Evolutionary conservation across 1,140 invertebrate species (phyloP).

Genomic region (Anastatus disparis): DNA sequence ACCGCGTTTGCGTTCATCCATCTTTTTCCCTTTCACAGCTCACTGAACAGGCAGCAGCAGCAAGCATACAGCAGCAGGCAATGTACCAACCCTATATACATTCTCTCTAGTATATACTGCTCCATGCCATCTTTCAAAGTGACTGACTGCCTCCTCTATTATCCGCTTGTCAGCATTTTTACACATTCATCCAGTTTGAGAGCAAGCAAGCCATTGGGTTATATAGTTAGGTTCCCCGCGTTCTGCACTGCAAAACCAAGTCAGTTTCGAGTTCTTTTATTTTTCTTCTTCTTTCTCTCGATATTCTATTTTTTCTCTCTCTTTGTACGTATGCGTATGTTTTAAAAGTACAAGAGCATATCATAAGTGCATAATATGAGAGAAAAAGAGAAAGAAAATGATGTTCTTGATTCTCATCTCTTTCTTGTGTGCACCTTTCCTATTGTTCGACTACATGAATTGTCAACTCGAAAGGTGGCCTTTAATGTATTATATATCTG

Average conservation of each 20-base stretch:
- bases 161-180: slow-evolving; percentile 69
- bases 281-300: neutral
- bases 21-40: slow-evolving; percentile 68
- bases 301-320: neutral
- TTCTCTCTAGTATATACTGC: no score
- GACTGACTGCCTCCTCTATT: slow-evolving; percentile 68
- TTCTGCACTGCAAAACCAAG: no score
- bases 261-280: no score
- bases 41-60: slow-evolving; percentile 53
- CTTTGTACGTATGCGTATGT: no score
- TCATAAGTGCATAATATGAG: neutral
- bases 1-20: slow-evolving; percentile 66
- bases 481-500: no score
- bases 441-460: slow-evolving; percentile 18
- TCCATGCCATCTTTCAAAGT: slow-evolving; percentile 66
- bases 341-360: neutral
- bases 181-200: slow-evolving; percentile 64
- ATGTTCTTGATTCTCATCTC: no score
- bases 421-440: slow-evolving; percentile 7
- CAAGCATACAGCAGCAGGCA: neutral
- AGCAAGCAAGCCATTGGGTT: slow-evolving; percentile 28
- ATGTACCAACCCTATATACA: no score
- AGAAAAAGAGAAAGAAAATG: neutral
- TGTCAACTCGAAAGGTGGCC: no score
- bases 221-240: no score